Evolutionary conservation across 2,888 invertebrate species (phyloP).

Genomic region (Anthrax anthrax): DNA sequence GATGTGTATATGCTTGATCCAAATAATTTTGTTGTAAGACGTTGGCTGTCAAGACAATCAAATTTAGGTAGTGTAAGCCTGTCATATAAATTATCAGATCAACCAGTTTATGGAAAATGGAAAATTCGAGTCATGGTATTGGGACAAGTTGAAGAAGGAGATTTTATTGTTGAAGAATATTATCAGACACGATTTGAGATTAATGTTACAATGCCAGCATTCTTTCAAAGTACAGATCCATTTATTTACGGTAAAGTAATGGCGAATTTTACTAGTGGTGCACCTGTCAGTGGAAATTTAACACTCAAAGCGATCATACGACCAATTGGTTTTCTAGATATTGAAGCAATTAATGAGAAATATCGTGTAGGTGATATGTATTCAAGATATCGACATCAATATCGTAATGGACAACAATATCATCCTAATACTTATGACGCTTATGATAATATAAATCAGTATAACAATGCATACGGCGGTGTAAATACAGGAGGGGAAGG

Average conservation of each 20-base stretch:
- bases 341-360: slow-evolving; percentile 40
- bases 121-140: slow-evolving; percentile 75
- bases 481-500: no score
- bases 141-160: slow-evolving; percentile 73
- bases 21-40: slow-evolving; percentile 68
- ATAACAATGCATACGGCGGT: background rate
- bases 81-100: slow-evolving; percentile 78
- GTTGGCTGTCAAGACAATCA: slow-evolving; percentile 88
- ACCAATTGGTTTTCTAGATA: slow-evolving; percentile 48
- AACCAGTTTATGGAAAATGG: slow-evolving; percentile 88
- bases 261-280: slow-evolving; percentile 93
- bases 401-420: slow-evolving; percentile 6
- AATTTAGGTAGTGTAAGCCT: slow-evolving; percentile 89
- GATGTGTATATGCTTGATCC: slow-evolving; percentile 90
- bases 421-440: background rate
- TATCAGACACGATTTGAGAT: slow-evolving; percentile 89
- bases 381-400: slow-evolving; percentile 18
- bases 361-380: slow-evolving; percentile 33
- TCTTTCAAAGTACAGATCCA: slow-evolving; percentile 76
- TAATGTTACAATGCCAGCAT: slow-evolving; percentile 90
- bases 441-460: slow-evolving; percentile 1
- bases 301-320: slow-evolving; percentile 67
- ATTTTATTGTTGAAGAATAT: slow-evolving; percentile 84
- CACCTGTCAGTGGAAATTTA: slow-evolving; percentile 77
- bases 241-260: slow-evolving; percentile 74